Percentiles rank a stretch among this genome's conserved stretches.
phyloP scores from a whole-genome alignment of 2,797 vertebrate species.

The Lacerta bilineata region DNA sequence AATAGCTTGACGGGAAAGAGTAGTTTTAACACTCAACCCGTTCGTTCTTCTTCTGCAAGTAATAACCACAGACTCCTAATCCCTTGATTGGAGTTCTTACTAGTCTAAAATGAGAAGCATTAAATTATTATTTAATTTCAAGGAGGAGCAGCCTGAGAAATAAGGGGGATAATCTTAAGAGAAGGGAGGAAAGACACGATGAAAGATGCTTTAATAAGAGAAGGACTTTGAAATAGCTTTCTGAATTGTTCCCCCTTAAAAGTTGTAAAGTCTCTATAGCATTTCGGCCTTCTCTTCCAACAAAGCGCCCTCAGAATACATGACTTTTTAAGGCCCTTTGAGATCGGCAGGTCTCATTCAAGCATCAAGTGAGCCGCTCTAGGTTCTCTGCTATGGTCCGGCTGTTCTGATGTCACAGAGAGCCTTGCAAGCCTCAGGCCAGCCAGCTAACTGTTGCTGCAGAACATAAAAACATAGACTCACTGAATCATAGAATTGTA shows the following conservation, averaged over 20 bases:
- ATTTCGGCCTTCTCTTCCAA: not conserved
- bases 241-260: not conserved
- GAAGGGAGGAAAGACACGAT: not conserved
- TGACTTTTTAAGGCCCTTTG: not conserved
- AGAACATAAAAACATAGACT: too few relatives aligned
- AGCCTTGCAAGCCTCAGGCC: not conserved
- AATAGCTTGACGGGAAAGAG: conserved; percentile 44
- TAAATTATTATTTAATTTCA: conserved; percentile 19
- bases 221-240: not conserved
- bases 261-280: not conserved
- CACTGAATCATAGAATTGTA: too few relatives aligned
- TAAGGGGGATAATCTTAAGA: conserved; percentile 13
- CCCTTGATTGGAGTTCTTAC: conserved; percentile 56
- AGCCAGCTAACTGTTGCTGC: not conserved
- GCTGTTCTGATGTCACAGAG: not conserved
- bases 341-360: not conserved
- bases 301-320: not conserved
- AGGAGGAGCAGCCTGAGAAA: not conserved
- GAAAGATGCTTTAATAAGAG: not conserved
- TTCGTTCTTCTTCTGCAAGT: conserved; percentile 55
- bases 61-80: conserved; percentile 58
- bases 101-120: conserved; percentile 66
- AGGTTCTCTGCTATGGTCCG: too few relatives aligned
- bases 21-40: conserved; percentile 53
- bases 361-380: not conserved